A percentile compares a stretch with the other conserved stretches of the same genome.
phyloP scores from a whole-genome alignment of 2,888 invertebrate genomes.

The Crocallis elinguaria region DNA sequence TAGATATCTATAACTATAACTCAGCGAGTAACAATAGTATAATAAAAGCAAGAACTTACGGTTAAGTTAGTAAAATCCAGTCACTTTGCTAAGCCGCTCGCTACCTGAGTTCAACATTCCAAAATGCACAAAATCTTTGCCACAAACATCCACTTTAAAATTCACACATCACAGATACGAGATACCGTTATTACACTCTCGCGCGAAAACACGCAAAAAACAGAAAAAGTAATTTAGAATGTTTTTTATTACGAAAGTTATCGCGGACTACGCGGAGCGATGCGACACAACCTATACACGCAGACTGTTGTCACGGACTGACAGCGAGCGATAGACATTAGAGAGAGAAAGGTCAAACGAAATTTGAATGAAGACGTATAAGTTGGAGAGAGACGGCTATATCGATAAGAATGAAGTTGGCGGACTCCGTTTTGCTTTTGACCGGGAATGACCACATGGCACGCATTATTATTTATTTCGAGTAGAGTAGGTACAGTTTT shows the following conservation, averaged over 20 bases:
- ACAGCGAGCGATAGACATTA: conserved; percentile 48
- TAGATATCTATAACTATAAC: too few species aligned
- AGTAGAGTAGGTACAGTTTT: conserved; percentile 55
- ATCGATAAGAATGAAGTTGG: conserved; percentile 64
- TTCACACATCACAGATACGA: conserved; percentile 34
- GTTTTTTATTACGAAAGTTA: conserved; percentile 79
- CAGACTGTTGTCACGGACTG: conserved; percentile 60
- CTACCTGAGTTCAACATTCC: conserved; percentile 72
- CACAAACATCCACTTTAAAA: conserved; percentile 37
- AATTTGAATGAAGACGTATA: conserved; percentile 49
- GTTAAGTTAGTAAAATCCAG: conserved; percentile 41
- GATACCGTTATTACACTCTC: conserved; percentile 32
- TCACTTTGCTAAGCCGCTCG: conserved; percentile 24
- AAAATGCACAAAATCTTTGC: conserved; percentile 51
- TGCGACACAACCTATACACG: conserved; percentile 45
- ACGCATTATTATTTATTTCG: conserved; percentile 63
- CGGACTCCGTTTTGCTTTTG: conserved; percentile 52
- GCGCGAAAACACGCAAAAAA: conserved; percentile 39
- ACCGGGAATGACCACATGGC: conserved; percentile 80
- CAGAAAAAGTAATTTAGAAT: conserved; percentile 62
- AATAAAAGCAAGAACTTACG: conserved; percentile 31
- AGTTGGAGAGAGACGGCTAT: conserved; percentile 54
- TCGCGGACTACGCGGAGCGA: conserved; percentile 47
- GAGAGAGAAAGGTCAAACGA: conserved; percentile 65
- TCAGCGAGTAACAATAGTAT: conserved; percentile 34